phyloP scores from a whole-genome alignment of 2,797 vertebrate genomes.

The Perodicticus potto region DNA sequence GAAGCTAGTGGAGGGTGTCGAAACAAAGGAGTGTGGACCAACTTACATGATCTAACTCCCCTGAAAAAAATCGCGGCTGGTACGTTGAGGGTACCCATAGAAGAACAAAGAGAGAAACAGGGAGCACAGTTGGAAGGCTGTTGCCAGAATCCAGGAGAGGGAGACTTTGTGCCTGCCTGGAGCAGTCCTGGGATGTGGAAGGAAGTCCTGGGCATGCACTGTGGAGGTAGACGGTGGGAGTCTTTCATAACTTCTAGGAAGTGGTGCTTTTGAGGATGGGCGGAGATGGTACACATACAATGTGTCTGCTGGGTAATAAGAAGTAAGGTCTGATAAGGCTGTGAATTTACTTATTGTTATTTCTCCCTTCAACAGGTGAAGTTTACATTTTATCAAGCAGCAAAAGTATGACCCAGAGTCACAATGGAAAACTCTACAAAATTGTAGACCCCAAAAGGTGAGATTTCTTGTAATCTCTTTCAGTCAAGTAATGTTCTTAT shows the following conservation, averaged over 20 bases:
- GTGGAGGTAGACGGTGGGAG: background rate
- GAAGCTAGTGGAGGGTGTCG: background rate
- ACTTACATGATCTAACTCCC: background rate
- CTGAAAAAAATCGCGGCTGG: background rate
- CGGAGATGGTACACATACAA: background rate
- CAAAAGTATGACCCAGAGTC: conserved; percentile 96
- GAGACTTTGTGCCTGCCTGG: no score
- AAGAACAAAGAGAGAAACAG: background rate
- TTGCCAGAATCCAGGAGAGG: background rate
- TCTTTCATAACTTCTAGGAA: background rate
- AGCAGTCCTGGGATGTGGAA: rapidly evolving
- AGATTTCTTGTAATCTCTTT: conserved; percentile 58
- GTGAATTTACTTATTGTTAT: background rate
- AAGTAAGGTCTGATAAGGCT: background rate
- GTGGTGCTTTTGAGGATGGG: background rate
- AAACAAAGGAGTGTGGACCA: background rate
- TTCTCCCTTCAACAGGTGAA: conserved; percentile 92
- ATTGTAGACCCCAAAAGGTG: conserved; percentile 99
- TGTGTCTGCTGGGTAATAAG: background rate
- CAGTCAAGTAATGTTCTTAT: background rate
- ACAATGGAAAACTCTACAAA: conserved; percentile 98
- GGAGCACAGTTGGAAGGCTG: background rate
- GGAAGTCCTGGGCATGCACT: background rate
- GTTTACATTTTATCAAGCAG: conserved; percentile 97
- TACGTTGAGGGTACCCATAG: background rate